Evolutionary conservation across 2,888 invertebrate genomes (phyloP), one percentile per base, ranked within the genome.

Genomic region (Zygaena filipendulae): DNA sequence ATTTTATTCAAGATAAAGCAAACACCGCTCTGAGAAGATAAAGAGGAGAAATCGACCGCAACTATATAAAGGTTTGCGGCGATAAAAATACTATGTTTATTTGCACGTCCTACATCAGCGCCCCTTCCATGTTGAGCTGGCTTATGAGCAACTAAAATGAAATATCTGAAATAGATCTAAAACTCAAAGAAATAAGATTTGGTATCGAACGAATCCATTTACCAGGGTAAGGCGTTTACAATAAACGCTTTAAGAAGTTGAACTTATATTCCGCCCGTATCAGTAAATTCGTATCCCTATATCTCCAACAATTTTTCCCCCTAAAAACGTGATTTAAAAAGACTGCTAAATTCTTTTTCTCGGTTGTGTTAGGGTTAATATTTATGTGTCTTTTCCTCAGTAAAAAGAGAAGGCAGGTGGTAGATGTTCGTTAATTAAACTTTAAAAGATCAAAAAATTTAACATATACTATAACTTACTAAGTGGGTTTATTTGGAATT

Each of bases 51-150:
- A 79, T 75, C 77, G 70, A 74, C 74, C 72, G 68, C 74, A 68
- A 75, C 77, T 75, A 75, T 75, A 77, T 77, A 77, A 77, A 79
- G 77, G 79, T 77, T 77, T 72, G 74, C 53, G 55, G 54, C 67
- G 64, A 75, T 79, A 79, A 79, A 79, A 77, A 79, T 79, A 74
- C 70, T 59, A 68, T 75, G 75, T 79, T 79, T 79, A 79, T 77
- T 77, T 74, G 70, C 77, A 74, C 74, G 77, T 77, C 75, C 75
- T 72, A 77, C 74, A 72, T 74, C 71, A 69, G 60, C 49, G 53
- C 47, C 51, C 38, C 49, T 47, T 46, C 42, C 47, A 59, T 44
- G 54, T 49, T 55, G 60, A 62, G 70, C 42, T 36, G 61, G 37
- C 62, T 49, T 53, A 70, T 47, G 52, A 32, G 39, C 49, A 26